These are phyloP conservation scores for Dipodomys stephensi DNA, from an alignment of 2,113 vertebrate species.

Conservation along the genomic window DNA sequence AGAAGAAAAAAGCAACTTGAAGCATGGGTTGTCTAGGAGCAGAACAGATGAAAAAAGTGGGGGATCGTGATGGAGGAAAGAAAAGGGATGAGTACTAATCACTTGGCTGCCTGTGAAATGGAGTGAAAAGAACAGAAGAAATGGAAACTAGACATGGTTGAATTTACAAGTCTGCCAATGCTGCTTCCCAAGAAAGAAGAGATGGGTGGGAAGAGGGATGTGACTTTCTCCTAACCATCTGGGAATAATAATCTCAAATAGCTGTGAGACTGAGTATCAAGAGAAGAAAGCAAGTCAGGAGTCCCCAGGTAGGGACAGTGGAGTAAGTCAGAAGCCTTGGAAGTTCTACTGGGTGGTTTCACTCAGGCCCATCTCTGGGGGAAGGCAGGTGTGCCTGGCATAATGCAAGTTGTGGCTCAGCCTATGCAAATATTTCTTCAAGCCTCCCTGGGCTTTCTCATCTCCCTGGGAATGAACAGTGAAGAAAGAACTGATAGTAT, in stretches of 20 bases:
- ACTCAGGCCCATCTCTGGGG: neutral
- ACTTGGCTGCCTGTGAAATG: constrained; percentile 8
- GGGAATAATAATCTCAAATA: neutral
- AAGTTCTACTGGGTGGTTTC: neutral
- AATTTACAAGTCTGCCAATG: neutral
- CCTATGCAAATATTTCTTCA: neutral
- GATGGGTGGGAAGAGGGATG: neutral
- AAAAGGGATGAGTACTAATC: neutral
- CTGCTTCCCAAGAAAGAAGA: neutral
- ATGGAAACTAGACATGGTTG: constrained; percentile 48
- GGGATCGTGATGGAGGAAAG: rapidly evolving
- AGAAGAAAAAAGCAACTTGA: neutral
- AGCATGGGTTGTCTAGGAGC: neutral
- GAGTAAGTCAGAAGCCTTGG: neutral
- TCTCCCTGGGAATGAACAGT: neutral
- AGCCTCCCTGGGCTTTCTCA: neutral
- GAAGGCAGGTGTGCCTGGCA: neutral
- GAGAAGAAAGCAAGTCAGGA: neutral
- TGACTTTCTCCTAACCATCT: neutral
- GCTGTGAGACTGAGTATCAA: neutral
- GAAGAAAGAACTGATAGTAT: neutral
- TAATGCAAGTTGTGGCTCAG: neutral
- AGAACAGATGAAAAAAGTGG: neutral
- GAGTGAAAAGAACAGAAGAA: constrained; percentile 1
- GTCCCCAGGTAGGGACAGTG: neutral